Conservation (phyloP, 2,113 vertebrate genomes). For the rat (Rattus norvegicus) region DNA sequence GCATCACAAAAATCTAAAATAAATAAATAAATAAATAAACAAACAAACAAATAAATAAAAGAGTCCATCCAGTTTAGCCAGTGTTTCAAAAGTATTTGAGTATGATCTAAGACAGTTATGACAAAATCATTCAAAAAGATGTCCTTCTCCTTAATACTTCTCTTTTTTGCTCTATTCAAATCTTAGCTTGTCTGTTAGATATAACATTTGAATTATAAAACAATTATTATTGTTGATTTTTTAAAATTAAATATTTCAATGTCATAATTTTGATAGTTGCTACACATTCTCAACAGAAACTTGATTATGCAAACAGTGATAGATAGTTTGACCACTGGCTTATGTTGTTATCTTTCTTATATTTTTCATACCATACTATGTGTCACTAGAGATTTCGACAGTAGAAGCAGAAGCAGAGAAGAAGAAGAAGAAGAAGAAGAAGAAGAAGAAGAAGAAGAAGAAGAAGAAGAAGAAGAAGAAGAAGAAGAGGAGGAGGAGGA, state of each 20-base stretch:
- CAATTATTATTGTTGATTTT: background rate
- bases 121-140: background rate
- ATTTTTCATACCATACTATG: background rate
- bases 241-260: background rate
- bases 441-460: too few relatives aligned
- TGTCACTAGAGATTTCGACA: too few relatives aligned
- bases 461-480: too few relatives aligned
- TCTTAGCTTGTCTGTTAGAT: background rate
- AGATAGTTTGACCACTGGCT: background rate
- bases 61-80: background rate
- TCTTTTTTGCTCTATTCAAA: background rate
- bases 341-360: background rate
- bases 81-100: background rate
- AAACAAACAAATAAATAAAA: background rate
- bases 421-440: too few relatives aligned
- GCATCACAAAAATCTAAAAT: background rate
- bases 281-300: background rate
- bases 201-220: background rate
- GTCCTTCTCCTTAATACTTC: background rate
- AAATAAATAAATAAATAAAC: background rate
- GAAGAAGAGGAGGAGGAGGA: too few relatives aligned
- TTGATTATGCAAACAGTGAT: background rate
- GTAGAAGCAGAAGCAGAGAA: too few relatives aligned
- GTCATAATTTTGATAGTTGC: background rate
- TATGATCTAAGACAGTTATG: background rate